A percentile compares a stretch with the other conserved stretches of the same genome.
phyloP scores from a whole-genome alignment of 1,140 invertebrate genomes.

The Phymorhynchus buccinoides region DNA sequence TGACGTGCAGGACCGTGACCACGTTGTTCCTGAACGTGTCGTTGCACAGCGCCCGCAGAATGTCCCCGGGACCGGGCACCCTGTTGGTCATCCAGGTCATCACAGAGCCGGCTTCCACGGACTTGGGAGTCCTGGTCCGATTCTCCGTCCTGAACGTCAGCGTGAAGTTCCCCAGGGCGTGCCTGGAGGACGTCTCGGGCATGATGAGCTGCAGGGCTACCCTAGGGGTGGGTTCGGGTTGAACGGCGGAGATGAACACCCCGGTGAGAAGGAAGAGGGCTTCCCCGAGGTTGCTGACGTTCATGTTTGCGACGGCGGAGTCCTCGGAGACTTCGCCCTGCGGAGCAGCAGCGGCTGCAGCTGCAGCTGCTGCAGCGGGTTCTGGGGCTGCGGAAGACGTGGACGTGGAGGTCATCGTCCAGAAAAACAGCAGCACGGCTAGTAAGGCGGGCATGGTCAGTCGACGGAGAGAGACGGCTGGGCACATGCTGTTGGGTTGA shows the following conservation, averaged over 20 bases:
- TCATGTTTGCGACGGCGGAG: conserved; percentile 22
- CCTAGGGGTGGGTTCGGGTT: neutral
- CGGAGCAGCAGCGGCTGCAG: neutral
- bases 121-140: neutral
- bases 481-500: neutral
- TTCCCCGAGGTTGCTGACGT: conserved; percentile 32
- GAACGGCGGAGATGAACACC: conserved; percentile 21
- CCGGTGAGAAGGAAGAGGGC: conserved; percentile 26
- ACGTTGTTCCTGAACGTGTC: conserved; percentile 8
- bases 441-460: neutral
- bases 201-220: conserved; percentile 19
- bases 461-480: neutral
- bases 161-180: neutral
- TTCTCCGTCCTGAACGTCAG: neutral
- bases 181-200: neutral
- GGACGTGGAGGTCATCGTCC: neutral
- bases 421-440: neutral
- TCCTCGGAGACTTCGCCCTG: neutral
- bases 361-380: too few species aligned
- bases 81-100: conserved; percentile 20
- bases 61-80: neutral
- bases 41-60: conserved; percentile 26
- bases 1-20: conserved; percentile 35
- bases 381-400: neutral
- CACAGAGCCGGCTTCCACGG: neutral